These are phyloP conservation scores for Eumeta japonica DNA, from an alignment of 1,140 invertebrate genomes.

Conservation along the genomic window DNA sequence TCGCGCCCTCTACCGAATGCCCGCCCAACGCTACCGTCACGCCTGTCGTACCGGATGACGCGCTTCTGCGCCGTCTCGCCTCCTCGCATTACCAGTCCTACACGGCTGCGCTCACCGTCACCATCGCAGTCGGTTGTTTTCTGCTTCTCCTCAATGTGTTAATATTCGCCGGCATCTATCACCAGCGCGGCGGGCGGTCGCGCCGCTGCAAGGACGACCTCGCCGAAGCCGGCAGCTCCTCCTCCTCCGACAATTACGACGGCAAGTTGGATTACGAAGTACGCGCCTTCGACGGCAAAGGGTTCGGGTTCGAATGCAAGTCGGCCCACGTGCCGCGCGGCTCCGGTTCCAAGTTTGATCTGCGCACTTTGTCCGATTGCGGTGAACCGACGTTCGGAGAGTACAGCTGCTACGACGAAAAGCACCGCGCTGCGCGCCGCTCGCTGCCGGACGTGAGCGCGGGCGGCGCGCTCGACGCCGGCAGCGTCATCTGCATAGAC, in stretches of 20 bases:
- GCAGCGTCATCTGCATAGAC: slow-evolving; percentile 53
- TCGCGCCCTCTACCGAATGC: slow-evolving; percentile 64
- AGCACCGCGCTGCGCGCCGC: slow-evolving; percentile 56
- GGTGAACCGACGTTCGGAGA: slow-evolving; percentile 60
- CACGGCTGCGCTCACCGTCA: slow-evolving; percentile 87
- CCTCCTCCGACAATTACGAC: slow-evolving; percentile 60
- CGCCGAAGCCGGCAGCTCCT: slow-evolving; percentile 68
- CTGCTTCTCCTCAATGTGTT: slow-evolving; percentile 86
- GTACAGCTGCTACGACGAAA: slow-evolving; percentile 65
- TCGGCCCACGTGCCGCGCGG: slow-evolving; percentile 41
- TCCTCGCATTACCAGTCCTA: slow-evolving; percentile 82
- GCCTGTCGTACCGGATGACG: slow-evolving; percentile 59
- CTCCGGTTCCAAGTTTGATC: slow-evolving; percentile 52
- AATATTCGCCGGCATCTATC: slow-evolving; percentile 92
- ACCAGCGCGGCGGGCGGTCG: slow-evolving; percentile 70
- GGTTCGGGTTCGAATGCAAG: slow-evolving; percentile 60
- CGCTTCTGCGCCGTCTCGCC: slow-evolving; percentile 70
- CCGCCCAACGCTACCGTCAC: slow-evolving; percentile 63
- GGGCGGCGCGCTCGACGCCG: slow-evolving; percentile 57
- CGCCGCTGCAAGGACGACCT: slow-evolving; percentile 75
- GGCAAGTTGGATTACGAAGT: slow-evolving; percentile 63
- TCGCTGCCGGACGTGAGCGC: slow-evolving; percentile 67
- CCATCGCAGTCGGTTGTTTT: slow-evolving; percentile 88
- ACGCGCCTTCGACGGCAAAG: slow-evolving; percentile 60
- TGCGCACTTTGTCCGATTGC: slow-evolving; percentile 55